Percentiles rank a stretch among this genome's conserved stretches.
Conservation (phyloP, 1,140 invertebrate genomes). For the Lethrus apterus region DNA sequence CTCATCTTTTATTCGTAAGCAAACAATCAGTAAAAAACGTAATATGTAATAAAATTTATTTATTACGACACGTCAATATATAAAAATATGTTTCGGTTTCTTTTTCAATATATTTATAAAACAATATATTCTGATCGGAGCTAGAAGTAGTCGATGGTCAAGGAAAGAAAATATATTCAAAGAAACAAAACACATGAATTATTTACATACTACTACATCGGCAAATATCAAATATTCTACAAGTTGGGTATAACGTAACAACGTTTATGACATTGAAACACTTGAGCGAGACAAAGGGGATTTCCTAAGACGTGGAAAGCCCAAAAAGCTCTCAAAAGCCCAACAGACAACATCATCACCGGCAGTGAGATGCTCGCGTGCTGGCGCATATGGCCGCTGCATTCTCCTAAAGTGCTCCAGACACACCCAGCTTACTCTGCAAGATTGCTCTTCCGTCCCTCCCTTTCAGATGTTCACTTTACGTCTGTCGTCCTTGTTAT, state of each 20-base stretch:
- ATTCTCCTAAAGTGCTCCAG: conserved; percentile 23
- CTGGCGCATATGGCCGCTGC: conserved; percentile 19
- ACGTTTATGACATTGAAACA: conserved; percentile 17
- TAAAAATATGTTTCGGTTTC: too few species aligned
- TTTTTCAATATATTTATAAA: too few species aligned
- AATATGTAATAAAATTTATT: too few species aligned
- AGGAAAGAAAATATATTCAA: too few species aligned
- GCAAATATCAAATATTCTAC: background rate
- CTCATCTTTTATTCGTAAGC: too few species aligned
- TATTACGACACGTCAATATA: too few species aligned
- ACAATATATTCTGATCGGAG: too few species aligned
- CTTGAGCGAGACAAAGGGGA: conserved; percentile 10
- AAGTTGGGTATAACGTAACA: too few species aligned
- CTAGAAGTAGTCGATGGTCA: too few species aligned
- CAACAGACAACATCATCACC: conserved; percentile 18
- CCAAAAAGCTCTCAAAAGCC: conserved; percentile 13
- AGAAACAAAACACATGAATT: background rate
- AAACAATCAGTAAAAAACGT: too few species aligned
- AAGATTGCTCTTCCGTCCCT: conserved; percentile 25
- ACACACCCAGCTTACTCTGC: conserved; percentile 30
- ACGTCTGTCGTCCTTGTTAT: conserved; percentile 12
- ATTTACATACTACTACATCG: background rate
- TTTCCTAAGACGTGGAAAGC: conserved; percentile 14
- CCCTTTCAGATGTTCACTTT: conserved; percentile 13
- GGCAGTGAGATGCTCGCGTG: conserved; percentile 21